Percentiles rank a stretch among this genome's conserved stretches.
Evolutionary conservation across 2,797 vertebrate genomes (phyloP).

Genomic region (Acipenser transmontanus): DNA sequence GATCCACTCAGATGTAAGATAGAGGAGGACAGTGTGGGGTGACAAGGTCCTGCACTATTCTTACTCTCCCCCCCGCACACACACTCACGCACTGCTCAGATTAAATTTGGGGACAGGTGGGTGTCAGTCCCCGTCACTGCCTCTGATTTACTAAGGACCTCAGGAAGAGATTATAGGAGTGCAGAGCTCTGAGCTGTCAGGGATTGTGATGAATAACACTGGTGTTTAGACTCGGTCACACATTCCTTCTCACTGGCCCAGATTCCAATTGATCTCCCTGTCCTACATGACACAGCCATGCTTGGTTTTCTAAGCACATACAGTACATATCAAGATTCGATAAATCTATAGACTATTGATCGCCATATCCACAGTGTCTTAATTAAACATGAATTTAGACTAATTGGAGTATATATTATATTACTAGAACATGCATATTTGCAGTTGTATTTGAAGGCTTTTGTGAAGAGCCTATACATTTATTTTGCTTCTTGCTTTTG

Average conservation of each 20-base stretch:
- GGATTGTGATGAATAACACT: neutral
- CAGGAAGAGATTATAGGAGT: conserved; percentile 6
- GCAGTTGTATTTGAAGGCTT: too few relatives aligned
- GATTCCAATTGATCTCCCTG: neutral
- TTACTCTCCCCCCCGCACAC: neutral
- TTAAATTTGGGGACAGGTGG: conserved; percentile 6
- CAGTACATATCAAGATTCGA: neutral
- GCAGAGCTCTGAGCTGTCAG: neutral
- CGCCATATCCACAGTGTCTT: too few relatives aligned
- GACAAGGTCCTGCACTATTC: neutral
- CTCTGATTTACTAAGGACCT: conserved; percentile 18
- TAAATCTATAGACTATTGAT: too few relatives aligned
- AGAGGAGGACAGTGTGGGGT: neutral
- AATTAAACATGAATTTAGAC: too few relatives aligned
- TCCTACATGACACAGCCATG: neutral
- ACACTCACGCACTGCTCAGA: neutral
- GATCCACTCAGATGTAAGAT: neutral
- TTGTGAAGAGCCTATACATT: too few relatives aligned
- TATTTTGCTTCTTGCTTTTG: too few relatives aligned
- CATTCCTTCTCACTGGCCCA: neutral
- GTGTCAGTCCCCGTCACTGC: conserved; percentile 5
- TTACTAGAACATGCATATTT: too few relatives aligned
- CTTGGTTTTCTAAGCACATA: neutral
- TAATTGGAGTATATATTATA: too few relatives aligned
- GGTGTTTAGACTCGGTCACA: neutral